A percentile compares a stretch with the other conserved stretches of the same genome.
These are phyloP conservation scores for Selene dorsalis DNA, from an alignment of 2,797 vertebrate genomes.

Conservation along the genomic window DNA sequence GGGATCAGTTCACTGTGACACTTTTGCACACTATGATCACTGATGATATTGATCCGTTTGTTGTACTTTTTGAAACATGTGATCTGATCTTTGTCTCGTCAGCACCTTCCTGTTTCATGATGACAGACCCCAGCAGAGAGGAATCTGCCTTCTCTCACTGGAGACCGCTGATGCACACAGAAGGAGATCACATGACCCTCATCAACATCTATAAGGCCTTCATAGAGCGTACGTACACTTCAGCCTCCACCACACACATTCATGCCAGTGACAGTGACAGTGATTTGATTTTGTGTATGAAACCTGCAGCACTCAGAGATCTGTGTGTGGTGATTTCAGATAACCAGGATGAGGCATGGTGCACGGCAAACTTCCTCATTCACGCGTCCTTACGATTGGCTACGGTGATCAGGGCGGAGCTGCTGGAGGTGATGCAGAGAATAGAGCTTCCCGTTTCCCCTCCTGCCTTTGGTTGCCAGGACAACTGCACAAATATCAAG, in stretches of 20 bases:
- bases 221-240: slow-evolving; percentile 86
- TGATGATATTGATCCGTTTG: too few relatives aligned
- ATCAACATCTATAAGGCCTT: slow-evolving; percentile 93
- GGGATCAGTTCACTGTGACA: neutral
- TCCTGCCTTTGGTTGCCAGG: slow-evolving; percentile 90
- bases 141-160: slow-evolving; percentile 84
- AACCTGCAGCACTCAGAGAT: too few relatives aligned
- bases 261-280: neutral
- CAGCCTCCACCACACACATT: neutral
- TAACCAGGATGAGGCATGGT: slow-evolving; percentile 90
- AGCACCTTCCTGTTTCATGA: slow-evolving; percentile 90
- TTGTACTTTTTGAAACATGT: neutral
- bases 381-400: slow-evolving; percentile 87
- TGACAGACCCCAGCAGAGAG: slow-evolving; percentile 79
- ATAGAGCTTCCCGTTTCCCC: slow-evolving; percentile 94
- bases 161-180: slow-evolving; percentile 85
- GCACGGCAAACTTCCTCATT: slow-evolving; percentile 87
- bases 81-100: slow-evolving; percentile 21
- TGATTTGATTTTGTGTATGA: too few relatives aligned
- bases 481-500: slow-evolving; percentile 91
- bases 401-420: slow-evolving; percentile 87
- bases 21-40: neutral
- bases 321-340: slow-evolving; percentile 76
- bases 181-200: slow-evolving; percentile 95
- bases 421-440: slow-evolving; percentile 92